phyloP scores from a whole-genome alignment of 64 coral and sea anemone genomes.

The Pocillopora damicornis region DNA sequence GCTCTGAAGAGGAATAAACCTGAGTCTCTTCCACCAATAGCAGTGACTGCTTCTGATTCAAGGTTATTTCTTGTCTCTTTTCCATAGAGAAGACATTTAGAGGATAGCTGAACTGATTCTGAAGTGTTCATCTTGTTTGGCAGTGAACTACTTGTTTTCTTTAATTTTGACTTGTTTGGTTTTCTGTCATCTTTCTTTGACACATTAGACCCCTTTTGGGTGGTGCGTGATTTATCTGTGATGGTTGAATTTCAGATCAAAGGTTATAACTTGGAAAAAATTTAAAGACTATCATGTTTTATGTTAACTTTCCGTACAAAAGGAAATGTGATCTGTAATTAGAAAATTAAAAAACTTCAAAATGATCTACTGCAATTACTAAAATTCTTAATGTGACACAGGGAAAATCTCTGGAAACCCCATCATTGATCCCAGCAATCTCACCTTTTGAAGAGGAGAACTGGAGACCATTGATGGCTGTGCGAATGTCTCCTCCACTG shows the following conservation, averaged over 20 bases:
- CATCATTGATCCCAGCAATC: neutral
- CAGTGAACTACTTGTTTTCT: slow-evolving; percentile 22
- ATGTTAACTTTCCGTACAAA: no score
- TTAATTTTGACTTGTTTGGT: slow-evolving; percentile 25
- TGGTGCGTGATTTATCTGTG: neutral
- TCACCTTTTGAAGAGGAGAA: slow-evolving; percentile 90
- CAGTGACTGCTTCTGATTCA: slow-evolving; percentile 24
- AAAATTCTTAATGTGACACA: no score
- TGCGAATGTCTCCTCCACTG: slow-evolving; percentile 88
- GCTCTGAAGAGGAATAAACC: slow-evolving; percentile 93
- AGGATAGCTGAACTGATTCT: neutral
- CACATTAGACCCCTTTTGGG: neutral
- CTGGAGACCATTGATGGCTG: slow-evolving; percentile 88
- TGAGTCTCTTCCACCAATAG: slow-evolving; percentile 84
- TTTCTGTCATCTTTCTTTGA: neutral
- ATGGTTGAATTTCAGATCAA: neutral
- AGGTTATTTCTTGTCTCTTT: slow-evolving; percentile 29
- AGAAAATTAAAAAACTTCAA: neutral
- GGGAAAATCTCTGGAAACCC: neutral
- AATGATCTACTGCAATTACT: neutral
- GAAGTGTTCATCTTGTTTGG: neutral
- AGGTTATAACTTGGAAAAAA: no score
- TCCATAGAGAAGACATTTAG: slow-evolving; percentile 38
- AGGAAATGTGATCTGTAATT: no score
- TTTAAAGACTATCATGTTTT: neutral